Conservation (phyloP, 2,888 invertebrate species). For the Alsophila aescularia region DNA sequence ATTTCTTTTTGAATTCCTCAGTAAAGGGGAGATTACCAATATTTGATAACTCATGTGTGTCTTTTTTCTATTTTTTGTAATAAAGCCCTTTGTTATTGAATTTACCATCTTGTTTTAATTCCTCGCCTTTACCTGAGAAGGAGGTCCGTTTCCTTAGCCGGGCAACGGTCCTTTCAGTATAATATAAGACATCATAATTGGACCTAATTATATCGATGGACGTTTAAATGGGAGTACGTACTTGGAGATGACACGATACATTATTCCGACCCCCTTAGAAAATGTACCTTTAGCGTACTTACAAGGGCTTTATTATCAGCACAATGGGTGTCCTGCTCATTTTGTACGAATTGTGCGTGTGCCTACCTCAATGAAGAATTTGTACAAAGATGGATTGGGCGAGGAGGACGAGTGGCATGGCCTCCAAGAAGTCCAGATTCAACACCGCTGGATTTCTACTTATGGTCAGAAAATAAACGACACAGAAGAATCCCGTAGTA, state of each 20-base stretch:
- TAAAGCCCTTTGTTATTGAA: no score
- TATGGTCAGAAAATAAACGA: slow-evolving; percentile 5
- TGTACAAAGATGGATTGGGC: not conserved
- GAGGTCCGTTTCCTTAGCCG: no score
- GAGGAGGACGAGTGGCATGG: slow-evolving; percentile 7
- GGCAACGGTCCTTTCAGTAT: no score
- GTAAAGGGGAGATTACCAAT: no score
- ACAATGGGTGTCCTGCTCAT: not conserved
- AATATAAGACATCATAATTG: not conserved
- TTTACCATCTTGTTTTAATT: no score
- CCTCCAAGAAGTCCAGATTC: slow-evolving; percentile 6
- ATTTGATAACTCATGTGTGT: no score
- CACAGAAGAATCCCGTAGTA: not conserved
- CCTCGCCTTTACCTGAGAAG: no score
- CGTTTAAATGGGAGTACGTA: not conserved
- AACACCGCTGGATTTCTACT: slow-evolving; percentile 7
- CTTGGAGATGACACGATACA: not conserved
- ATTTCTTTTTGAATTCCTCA: no score
- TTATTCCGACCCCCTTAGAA: not conserved
- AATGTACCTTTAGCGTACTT: not conserved
- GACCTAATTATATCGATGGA: not conserved
- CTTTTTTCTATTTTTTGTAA: no score
- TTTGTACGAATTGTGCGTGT: not conserved
- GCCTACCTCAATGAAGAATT: not conserved
- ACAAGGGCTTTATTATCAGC: not conserved